A percentile compares a stretch with the other conserved stretches of the same genome.
Evolutionary conservation across 1,140 invertebrate species (phyloP).

Genomic region (Drosophila willistoni): DNA sequence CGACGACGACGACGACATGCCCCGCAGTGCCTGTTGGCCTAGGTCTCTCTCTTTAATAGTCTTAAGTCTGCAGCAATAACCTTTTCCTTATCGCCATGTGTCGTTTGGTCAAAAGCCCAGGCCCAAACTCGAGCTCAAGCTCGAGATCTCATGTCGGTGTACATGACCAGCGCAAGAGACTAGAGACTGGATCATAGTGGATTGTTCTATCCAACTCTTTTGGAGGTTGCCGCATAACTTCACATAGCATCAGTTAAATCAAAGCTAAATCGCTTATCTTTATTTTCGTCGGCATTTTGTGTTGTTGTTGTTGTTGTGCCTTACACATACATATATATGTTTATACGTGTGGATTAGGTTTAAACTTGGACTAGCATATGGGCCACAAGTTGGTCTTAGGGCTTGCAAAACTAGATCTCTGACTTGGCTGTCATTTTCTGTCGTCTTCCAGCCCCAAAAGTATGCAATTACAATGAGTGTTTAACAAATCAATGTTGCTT

Average conservation of each 20-base stretch:
- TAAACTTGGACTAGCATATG: slow-evolving; percentile 33
- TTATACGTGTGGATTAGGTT: slow-evolving; percentile 50
- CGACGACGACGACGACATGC: slow-evolving; percentile 42
- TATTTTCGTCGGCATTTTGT: slow-evolving; percentile 65
- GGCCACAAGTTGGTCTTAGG: slow-evolving; percentile 24
- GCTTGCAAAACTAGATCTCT: background rate
- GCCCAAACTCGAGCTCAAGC: slow-evolving; percentile 15
- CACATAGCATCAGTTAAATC: slow-evolving; percentile 79
- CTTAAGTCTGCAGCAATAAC: slow-evolving; percentile 53
- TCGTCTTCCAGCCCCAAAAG: background rate
- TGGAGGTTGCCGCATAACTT: slow-evolving; percentile 60
- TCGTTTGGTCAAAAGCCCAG: slow-evolving; percentile 26
- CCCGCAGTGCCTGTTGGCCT: slow-evolving; percentile 29
- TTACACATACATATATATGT: background rate
- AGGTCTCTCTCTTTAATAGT: slow-evolving; percentile 46
- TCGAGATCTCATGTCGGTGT: slow-evolving; percentile 17
- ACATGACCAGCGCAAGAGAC: slow-evolving; percentile 40
- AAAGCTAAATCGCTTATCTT: slow-evolving; percentile 75
- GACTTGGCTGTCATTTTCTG: background rate
- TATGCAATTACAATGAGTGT: background rate
- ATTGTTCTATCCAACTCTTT: slow-evolving; percentile 7
- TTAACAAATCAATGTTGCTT: background rate
- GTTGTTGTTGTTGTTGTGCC: slow-evolving; percentile 34
- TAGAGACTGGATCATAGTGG: slow-evolving; percentile 15
- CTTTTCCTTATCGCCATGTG: slow-evolving; percentile 69